Conservation (phyloP, 2,113 vertebrate species). For the Stomatorhinus ivindoensis region DNA sequence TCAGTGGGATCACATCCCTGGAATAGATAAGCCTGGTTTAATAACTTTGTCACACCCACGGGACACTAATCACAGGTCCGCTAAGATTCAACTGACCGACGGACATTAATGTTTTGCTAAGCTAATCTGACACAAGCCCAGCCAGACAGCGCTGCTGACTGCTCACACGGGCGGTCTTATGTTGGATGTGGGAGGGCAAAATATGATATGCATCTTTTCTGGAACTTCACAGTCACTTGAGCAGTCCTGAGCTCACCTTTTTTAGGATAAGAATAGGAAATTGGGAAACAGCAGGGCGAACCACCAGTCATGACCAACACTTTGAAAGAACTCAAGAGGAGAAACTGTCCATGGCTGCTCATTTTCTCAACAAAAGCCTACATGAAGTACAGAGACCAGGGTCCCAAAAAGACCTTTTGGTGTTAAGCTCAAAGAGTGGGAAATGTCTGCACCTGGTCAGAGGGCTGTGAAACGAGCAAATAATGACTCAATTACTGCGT, state of each 20-base stretch:
- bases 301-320: not conserved
- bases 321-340: not conserved
- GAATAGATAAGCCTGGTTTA: slow-evolving; percentile 35
- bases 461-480: not conserved
- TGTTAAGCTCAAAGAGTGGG: not conserved
- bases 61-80: not conserved
- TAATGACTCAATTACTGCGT: not conserved
- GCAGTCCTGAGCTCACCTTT: not conserved
- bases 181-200: not conserved
- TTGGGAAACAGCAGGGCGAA: not conserved
- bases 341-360: not conserved
- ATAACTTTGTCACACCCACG: not conserved
- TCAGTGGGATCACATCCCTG: slow-evolving; percentile 40
- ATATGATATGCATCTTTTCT: not conserved
- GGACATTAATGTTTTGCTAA: not conserved
- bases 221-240: not conserved
- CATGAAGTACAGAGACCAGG: not conserved
- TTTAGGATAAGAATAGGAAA: not conserved
- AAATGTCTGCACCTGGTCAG: not conserved
- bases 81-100: not conserved
- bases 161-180: not conserved
- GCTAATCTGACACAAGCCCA: not conserved
- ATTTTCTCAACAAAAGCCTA: not conserved
- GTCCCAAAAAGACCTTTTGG: not conserved
- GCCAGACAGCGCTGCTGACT: not conserved